A percentile compares a stretch with the other conserved stretches of the same genome.
phyloP scores from a whole-genome alignment of 2,797 vertebrate genomes.

The Thamnophis elegans region DNA sequence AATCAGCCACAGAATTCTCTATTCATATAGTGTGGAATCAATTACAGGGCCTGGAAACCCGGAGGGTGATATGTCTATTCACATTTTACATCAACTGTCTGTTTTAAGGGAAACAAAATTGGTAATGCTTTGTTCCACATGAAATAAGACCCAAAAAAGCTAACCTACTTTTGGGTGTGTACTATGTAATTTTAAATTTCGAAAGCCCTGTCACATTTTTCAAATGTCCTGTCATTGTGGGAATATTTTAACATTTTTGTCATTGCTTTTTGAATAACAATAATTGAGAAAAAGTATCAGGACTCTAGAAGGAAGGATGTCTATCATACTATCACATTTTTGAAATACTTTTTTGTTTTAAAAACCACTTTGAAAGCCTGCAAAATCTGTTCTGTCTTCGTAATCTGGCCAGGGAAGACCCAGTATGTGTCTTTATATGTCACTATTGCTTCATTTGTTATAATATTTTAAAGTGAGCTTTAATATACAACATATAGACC shows the following conservation, averaged over 20 bases:
- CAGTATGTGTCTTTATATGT: neutral
- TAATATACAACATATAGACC: neutral
- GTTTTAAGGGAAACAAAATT: neutral
- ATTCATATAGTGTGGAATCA: neutral
- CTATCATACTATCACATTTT: neutral
- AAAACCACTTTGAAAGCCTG: neutral
- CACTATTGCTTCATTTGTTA: slow-evolving; percentile 9
- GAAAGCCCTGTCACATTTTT: neutral
- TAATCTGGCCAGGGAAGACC: neutral
- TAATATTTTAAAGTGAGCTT: slow-evolving; percentile 21
- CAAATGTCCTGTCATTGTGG: neutral
- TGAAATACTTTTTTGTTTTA: neutral
- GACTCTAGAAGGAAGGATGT: neutral
- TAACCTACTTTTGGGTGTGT: neutral
- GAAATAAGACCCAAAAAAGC: neutral
- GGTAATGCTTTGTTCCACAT: neutral
- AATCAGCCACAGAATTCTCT: neutral
- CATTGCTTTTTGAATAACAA: neutral
- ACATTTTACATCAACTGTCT: slow-evolving; percentile 20
- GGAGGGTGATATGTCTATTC: neutral
- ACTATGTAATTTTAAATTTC: neutral
- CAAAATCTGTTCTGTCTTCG: neutral
- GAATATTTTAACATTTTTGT: neutral
- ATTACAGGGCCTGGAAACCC: slow-evolving; percentile 11
- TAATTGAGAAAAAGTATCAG: neutral